Evolutionary conservation across 2,113 vertebrate species (phyloP).

Genomic region (Megaceryle maxima): DNA sequence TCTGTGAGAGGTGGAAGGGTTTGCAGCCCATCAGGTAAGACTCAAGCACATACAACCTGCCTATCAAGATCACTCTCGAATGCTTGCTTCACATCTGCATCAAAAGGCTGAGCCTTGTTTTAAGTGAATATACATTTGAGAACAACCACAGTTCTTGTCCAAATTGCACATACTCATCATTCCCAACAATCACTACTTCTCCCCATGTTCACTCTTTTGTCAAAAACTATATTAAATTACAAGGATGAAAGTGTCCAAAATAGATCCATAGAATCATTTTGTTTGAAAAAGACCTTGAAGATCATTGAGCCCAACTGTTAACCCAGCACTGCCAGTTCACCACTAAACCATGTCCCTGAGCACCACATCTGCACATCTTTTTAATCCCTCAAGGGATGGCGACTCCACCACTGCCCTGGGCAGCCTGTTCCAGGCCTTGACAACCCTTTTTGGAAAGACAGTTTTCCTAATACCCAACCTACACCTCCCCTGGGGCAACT

Average conservation of each 20-base stretch:
- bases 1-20: neutral
- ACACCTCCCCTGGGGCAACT: neutral
- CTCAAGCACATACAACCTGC: neutral
- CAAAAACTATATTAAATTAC: neutral
- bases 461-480: neutral
- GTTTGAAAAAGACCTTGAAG: neutral
- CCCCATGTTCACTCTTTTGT: neutral
- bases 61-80: neutral
- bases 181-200: neutral
- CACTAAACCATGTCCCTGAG: neutral
- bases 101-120: neutral
- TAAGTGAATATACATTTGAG: neutral
- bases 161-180: neutral
- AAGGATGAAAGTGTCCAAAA: neutral
- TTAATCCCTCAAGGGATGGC: neutral
- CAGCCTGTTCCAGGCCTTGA: neutral
- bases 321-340: neutral
- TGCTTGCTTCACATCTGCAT: fast-evolving
- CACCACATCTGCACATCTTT: neutral
- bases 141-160: neutral
- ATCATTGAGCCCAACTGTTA: neutral
- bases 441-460: neutral
- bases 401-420: neutral
- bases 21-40: neutral
- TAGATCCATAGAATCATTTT: neutral